Base-by-base conservation (phyloP, 1,140 invertebrate species). In the Zelostemma sp. region DNA sequence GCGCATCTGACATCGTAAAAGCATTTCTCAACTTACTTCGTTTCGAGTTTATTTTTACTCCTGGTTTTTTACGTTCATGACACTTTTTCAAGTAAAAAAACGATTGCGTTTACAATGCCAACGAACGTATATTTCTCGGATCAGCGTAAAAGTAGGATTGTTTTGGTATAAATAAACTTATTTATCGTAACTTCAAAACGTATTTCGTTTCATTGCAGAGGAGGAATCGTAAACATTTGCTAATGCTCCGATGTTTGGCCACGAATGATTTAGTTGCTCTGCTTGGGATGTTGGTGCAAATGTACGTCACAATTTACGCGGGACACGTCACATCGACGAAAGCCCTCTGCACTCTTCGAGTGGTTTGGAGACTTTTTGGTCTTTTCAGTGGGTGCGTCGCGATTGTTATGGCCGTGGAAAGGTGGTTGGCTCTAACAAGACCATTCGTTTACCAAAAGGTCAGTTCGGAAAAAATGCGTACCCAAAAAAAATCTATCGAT, bases 391-490 rank as follows among this genome's bases (percentile, higher is more conserved):
- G 94, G 4, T 94, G 92, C 81, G 93, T 96, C 38, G 93, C 93
- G 11, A 89, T 93, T 72, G 92, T 95, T 3, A 95, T 96, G 93
- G 93, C 93, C 1, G 88, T 91, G 12, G 94, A 96, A 81, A 86
- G 94, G 56, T 96, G 93, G 89, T 86, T 95, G 62, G 93, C 94
- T 1, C 87, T 96, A 47, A 94, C 93, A 0, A 89, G 91, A 65
- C 94, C 94, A n/a, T 96, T 96, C 77, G 87, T 93, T 54, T 96
- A 95, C 82, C 93, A 95, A 81, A 93, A 94, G 90, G 93, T 95
- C 83, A 84, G 82, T 48, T 15, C 14, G 1, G 1, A 15, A 15
- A 41, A 15, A 25, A 25, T 25, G 21, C 21, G 21, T 3, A 25
- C 3, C 8, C 21, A 25, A 25, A 3, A 3, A 8, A 25, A 25